Evolutionary conservation across 2,797 vertebrate genomes (phyloP).

Genomic region (Typhlichthys eigenmanni): DNA sequence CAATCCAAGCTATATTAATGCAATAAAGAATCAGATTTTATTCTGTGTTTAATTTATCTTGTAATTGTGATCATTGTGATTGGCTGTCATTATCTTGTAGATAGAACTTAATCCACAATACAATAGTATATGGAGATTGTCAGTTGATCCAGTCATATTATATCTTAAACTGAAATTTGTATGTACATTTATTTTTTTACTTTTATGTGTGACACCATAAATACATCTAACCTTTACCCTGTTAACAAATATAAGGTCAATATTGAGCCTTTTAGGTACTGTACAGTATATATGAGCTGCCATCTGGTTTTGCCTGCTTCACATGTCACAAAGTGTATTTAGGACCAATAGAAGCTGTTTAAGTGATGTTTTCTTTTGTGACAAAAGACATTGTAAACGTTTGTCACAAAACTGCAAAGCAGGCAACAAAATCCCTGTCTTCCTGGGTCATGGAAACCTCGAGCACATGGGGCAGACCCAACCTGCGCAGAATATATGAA

Average conservation of each 20-base stretch:
- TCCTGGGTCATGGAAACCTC: slow-evolving; percentile 63
- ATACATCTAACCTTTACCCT: slow-evolving; percentile 3
- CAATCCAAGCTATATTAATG: too few relatives aligned
- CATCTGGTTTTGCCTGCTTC: slow-evolving; percentile 36
- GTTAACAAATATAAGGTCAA: not conserved
- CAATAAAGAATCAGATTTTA: slow-evolving; percentile 13
- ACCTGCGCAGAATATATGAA: slow-evolving; percentile 45
- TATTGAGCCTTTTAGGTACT: slow-evolving; percentile 28
- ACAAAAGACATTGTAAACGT: slow-evolving; percentile 40
- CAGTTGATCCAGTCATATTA: too few relatives aligned
- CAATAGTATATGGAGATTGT: not conserved
- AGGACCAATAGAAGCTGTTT: slow-evolving; percentile 50
- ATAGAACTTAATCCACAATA: not conserved
- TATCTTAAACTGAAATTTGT: slow-evolving; percentile 8
- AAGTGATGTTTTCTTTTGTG: slow-evolving; percentile 37
- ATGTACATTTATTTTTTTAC: slow-evolving; percentile 9
- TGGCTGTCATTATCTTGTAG: too few relatives aligned
- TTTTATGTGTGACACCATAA: not conserved
- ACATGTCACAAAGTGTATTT: slow-evolving; percentile 38
- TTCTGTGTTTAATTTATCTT: not conserved
- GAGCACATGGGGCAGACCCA: slow-evolving; percentile 44
- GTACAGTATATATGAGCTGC: slow-evolving; percentile 8
- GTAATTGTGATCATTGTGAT: too few relatives aligned
- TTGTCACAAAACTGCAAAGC: slow-evolving; percentile 59
- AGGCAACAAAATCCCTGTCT: slow-evolving; percentile 80